phyloP scores from a whole-genome alignment of 2,888 invertebrate genomes.

The Nymphalis polychloros region DNA sequence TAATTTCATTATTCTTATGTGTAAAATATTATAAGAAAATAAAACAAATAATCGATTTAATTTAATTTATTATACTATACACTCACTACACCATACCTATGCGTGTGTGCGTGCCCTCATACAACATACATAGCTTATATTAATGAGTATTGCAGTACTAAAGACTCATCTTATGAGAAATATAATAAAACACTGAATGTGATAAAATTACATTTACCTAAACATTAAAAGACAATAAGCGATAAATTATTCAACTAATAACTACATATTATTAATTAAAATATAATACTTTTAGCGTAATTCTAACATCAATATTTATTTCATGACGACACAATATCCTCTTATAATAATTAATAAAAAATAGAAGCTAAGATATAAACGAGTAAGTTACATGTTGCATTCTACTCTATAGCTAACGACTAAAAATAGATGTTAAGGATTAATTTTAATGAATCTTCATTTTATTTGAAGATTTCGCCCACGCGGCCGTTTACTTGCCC shows the following conservation, averaged over 20 bases:
- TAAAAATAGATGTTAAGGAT: conserved; percentile 3
- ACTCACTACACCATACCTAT: conserved; percentile 50
- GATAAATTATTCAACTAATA: conserved; percentile 33
- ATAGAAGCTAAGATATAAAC: conserved; percentile 46
- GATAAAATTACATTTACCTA: conserved; percentile 49
- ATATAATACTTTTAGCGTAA: conserved; percentile 35
- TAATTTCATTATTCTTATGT: background rate
- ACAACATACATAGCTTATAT: conserved; percentile 44
- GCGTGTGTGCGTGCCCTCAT: conserved; percentile 63
- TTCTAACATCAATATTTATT: conserved; percentile 48
- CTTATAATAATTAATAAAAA: conserved; percentile 33
- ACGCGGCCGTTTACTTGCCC: conserved; percentile 50
- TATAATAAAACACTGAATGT: conserved; percentile 68
- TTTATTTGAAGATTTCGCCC: background rate
- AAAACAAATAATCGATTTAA: conserved; percentile 39
- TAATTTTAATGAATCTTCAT: conserved; percentile 1
- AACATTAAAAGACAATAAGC: conserved; percentile 46
- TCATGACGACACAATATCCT: conserved; percentile 50
- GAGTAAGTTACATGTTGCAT: conserved; percentile 24
- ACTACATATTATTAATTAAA: conserved; percentile 35
- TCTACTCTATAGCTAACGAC: background rate
- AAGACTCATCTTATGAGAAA: conserved; percentile 50
- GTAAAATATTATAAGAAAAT: conserved; percentile 4
- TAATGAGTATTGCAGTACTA: conserved; percentile 80
- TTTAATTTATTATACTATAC: conserved; percentile 45